Evolutionary conservation across 2,888 invertebrate species (phyloP).

Genomic region (Calliopum simillimum): DNA sequence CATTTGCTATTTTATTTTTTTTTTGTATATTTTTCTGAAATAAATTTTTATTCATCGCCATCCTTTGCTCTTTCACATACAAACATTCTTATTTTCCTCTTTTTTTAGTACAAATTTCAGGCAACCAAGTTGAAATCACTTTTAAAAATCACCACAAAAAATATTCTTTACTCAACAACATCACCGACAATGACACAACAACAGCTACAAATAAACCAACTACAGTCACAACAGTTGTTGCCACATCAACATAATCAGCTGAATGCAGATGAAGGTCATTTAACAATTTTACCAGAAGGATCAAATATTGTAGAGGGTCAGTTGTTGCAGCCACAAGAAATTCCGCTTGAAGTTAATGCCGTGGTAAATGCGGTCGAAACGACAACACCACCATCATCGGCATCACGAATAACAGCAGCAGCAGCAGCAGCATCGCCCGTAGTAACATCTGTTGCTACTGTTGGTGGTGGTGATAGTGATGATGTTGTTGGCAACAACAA

Average conservation of each 20-base stretch:
- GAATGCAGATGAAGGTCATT: background rate
- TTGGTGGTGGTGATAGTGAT: background rate
- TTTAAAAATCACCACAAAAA: conserved; percentile 58
- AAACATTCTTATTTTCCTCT: background rate
- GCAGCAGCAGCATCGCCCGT: background rate
- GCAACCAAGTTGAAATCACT: conserved; percentile 64
- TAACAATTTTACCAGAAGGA: too few species aligned
- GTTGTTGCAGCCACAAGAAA: conserved; percentile 24
- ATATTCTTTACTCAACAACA: conserved; percentile 47
- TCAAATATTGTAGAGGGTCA: background rate
- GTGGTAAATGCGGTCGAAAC: conserved; percentile 54
- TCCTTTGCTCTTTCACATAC: background rate
- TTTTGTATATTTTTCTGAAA: too few species aligned
- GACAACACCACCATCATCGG: background rate
- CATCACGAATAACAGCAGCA: background rate
- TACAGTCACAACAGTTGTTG: background rate
- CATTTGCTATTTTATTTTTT: too few species aligned
- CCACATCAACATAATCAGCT: too few species aligned
- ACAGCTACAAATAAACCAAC: background rate
- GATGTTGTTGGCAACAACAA: too few species aligned
- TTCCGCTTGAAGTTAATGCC: conserved; percentile 61
- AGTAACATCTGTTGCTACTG: background rate
- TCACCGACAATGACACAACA: conserved; percentile 20
- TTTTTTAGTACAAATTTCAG: conserved; percentile 62
- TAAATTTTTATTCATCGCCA: too few species aligned